These are phyloP conservation scores for Leptodirus hochenwartii DNA, from an alignment of 2,888 invertebrate species.

Conservation along the genomic window DNA sequence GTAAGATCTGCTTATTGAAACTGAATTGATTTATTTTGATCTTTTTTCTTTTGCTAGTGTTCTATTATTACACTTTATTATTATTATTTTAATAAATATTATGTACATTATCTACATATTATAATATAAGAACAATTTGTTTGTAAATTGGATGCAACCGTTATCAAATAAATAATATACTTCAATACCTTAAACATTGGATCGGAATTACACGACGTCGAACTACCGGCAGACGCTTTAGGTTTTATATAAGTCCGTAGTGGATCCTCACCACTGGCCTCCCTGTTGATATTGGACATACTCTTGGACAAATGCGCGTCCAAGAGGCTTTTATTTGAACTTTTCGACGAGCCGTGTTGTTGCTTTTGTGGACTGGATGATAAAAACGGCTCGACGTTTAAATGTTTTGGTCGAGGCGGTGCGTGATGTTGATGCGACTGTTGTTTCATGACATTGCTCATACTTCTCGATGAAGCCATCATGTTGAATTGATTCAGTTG, in stretches of 20 bases:
- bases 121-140: neutral
- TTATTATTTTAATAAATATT: constrained; percentile 1
- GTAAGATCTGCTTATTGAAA: too few species aligned
- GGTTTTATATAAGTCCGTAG: too few species aligned
- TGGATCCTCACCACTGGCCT: too few species aligned
- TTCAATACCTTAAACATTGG: too few species aligned
- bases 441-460: constrained; percentile 36
- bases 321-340: constrained; percentile 14
- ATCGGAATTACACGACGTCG: too few species aligned
- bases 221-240: too few species aligned
- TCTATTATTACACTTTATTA: constrained; percentile 1
- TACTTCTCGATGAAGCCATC: too few species aligned
- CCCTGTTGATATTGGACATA: constrained; percentile 23
- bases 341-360: too few species aligned
- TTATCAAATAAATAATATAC: neutral
- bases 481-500: too few species aligned
- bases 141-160: too few species aligned
- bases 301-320: constrained; percentile 25
- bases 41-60: neutral
- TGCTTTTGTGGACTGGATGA: too few species aligned
- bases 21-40: too few species aligned
- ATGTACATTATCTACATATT: neutral
- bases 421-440: constrained; percentile 18
- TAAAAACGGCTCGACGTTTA: constrained; percentile 18
- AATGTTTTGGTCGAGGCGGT: constrained; percentile 16